Evolutionary conservation across 2,888 invertebrate genomes (phyloP).

Genomic region (Ferdinandea cuprea): DNA sequence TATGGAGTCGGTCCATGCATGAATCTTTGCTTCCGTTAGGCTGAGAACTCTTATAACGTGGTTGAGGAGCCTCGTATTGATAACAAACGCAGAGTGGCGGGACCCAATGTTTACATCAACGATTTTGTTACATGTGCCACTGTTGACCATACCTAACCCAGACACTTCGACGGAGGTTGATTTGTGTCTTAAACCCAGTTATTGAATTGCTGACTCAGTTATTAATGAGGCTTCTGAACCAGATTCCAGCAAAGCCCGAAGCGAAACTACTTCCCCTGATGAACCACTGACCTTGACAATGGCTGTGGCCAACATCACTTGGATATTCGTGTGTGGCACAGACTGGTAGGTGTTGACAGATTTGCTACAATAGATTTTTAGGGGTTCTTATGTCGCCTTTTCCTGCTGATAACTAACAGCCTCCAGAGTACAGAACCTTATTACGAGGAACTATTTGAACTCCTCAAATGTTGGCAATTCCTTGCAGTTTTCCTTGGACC

Average conservation of each 20-base stretch:
- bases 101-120: slow-evolving; percentile 4
- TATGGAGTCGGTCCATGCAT: neutral
- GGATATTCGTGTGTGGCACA: neutral
- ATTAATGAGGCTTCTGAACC: slow-evolving; percentile 12
- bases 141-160: slow-evolving; percentile 25
- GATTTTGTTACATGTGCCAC: slow-evolving; percentile 13
- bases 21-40: neutral
- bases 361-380: neutral
- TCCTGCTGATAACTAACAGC: slow-evolving; percentile 16
- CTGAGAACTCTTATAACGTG: neutral
- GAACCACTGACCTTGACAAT: slow-evolving; percentile 1
- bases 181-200: neutral
- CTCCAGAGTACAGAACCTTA: slow-evolving; percentile 22
- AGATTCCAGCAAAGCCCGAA: slow-evolving; percentile 5
- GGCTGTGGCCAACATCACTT: slow-evolving; percentile 16
- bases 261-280: slow-evolving; percentile 2
- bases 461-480: no score
- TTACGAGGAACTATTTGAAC: neutral
- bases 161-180: slow-evolving; percentile 10
- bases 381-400: neutral
- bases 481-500: no score
- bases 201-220: neutral
- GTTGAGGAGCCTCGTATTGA: neutral
- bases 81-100: neutral
- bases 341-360: no score